Conservation (phyloP, 2,113 vertebrate genomes). For the Lonchura striata region DNA sequence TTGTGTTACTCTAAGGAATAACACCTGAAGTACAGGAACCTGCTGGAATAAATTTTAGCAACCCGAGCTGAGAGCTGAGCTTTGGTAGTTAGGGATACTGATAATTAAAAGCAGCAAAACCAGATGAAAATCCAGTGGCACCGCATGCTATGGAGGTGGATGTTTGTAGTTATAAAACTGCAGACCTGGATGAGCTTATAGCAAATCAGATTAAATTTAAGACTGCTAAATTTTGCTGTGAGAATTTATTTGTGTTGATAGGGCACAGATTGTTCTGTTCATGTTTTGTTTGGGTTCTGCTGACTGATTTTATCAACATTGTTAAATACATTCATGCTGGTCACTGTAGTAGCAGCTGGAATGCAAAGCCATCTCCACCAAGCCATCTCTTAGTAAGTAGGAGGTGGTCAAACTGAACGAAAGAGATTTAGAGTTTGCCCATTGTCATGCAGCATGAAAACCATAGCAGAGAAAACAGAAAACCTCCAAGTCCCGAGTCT, state of each 20-base stretch:
- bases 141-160: accelerated
- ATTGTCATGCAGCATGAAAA: neutral
- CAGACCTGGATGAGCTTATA: neutral
- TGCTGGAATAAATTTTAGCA: neutral
- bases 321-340: neutral
- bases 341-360: neutral
- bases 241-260: neutral
- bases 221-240: neutral
- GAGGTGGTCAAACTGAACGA: neutral
- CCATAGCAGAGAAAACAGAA: neutral
- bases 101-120: neutral
- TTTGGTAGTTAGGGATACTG: neutral
- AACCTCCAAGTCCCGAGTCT: neutral
- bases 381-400: neutral
- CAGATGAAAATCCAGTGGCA: neutral
- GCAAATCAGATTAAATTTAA: slow-evolving; percentile 9
- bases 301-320: neutral
- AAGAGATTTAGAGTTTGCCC: neutral
- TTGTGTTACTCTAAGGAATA: neutral
- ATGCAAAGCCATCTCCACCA: neutral
- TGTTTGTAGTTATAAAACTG: neutral
- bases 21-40: neutral
- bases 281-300: neutral
- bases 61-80: neutral
- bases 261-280: neutral